Evolutionary conservation across 1,140 invertebrate species (phyloP), one percentile per base, ranked within the genome.

Genomic region (Pissodes strobi): DNA sequence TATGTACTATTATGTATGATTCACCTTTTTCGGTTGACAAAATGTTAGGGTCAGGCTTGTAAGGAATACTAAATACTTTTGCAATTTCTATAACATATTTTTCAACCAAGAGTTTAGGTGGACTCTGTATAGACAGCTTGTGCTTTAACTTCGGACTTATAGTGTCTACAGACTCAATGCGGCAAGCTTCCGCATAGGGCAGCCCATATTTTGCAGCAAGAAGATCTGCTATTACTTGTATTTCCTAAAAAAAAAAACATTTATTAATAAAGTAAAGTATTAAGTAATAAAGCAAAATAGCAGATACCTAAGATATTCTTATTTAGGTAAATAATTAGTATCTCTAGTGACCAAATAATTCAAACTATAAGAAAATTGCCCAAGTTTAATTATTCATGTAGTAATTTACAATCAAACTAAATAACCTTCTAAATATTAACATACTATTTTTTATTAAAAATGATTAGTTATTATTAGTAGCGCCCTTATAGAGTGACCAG

Each of bases 31-130:
- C 91, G 68, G 93, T 90, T 60, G 87, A 84, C 90, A 97, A 93
- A 9, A 95, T 85, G 80, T 92, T 89, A 67, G 92, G 90, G 86
- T 98, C 95, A 13, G 96, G 94, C 68, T 92, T 90, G 79, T 97
- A 98, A 43, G 89, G 85, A 43, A 98, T 86, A 78, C 94, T 91
- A 74, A 95, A 96, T 78, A 92, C 94, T 76, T 94, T 97, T 2
- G 97, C 94, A 69, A 99, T 99, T 82, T 98, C 97, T 71, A 95
- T 90, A 17, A 95, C 79, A 81, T 96, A 98, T 74, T 93, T 94
- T 78, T 99, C 98, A 41, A 99, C 92, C 8, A 99, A 81, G 55
- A 98, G 80, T 78, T 97, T 98, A 0, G 95, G 94, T 2, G 98
- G 98, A 38, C 95, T 94, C 73, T 98, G 94, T 2, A 99, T 89